Evolutionary conservation across 2,797 vertebrate genomes (phyloP), one percentile per base, ranked within the genome.

Genomic region (Labeo calbasu): DNA sequence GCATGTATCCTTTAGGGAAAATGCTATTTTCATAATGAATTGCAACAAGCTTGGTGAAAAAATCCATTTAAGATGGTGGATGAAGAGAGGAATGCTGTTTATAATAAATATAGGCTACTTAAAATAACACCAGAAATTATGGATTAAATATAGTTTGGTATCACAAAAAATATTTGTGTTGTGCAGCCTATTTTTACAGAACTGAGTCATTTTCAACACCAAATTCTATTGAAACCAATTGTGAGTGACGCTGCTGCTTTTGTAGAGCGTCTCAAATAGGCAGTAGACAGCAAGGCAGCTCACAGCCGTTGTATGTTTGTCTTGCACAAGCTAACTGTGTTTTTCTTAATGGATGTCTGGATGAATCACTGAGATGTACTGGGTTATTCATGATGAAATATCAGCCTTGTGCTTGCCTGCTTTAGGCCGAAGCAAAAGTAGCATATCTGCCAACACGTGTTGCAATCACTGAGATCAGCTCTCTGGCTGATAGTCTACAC

Each of bases 341-440:
- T 69, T 80, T 15, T 55, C 59, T 78, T 50, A 46, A 66, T 79
- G 61, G 17, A 48, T 23, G 57, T 63, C 66, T 81, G 65, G 32
- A 59, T 81, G 66, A 28, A 71, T 75, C 59, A 82, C 46, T 36
- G 25, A 61, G 50, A 65, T 71, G 61, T 66, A 77, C 25, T 77
- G 66, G 70, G 61, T 65, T 66, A 21, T 75, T 85, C 43, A 61
- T 81, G 72, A 66, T 78, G 76, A 70, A 46, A 40, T 59, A 61
- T 65, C 61, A 57, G 57, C 68, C 32, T 63, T 28, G 28, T 25
- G 59, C 13, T 51, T 25, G 46, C 43, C 40, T 46, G 57, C 25
- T 28, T 75, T 66, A 55, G 32, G 15, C 15, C 25, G 1, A 28
- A 82, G 46, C 43, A 40, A 32, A 75, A 76, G 70, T 19, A 73